Evolutionary conservation across 2,113 vertebrate genomes (phyloP).

Genomic region (Sphyrna mokarran): DNA sequence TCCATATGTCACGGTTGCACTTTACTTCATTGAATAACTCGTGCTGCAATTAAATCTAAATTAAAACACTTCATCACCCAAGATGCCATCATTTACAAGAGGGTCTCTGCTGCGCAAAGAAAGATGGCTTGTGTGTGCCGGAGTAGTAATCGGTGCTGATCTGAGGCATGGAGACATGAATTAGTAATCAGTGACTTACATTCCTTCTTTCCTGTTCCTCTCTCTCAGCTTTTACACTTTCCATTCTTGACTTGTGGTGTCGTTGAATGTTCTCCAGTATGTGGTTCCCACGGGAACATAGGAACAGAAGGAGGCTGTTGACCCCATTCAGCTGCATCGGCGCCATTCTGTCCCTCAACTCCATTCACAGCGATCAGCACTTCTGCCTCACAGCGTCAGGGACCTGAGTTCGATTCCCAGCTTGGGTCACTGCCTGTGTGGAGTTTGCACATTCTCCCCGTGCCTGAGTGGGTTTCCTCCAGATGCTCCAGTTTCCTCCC

Average conservation of each 20-base stretch:
- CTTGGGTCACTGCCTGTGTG: too few relatives aligned
- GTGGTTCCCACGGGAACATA: background rate
- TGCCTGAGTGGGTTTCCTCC: too few relatives aligned
- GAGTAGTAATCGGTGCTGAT: background rate
- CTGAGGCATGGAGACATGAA: background rate
- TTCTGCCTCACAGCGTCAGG: too few relatives aligned
- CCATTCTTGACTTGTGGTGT: background rate
- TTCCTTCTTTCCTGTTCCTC: background rate
- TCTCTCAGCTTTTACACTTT: background rate
- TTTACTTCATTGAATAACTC: background rate
- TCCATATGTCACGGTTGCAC: background rate
- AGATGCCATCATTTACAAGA: background rate
- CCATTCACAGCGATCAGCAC: background rate
- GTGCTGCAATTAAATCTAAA: conserved; percentile 5
- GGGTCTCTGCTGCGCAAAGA: background rate
- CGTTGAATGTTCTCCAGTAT: background rate
- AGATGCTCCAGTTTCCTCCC: too few relatives aligned
- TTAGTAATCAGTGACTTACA: background rate
- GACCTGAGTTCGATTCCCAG: too few relatives aligned
- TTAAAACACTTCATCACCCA: background rate
- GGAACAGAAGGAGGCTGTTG: background rate
- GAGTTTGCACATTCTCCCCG: too few relatives aligned
- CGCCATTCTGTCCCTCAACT: background rate
- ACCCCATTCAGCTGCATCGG: background rate
- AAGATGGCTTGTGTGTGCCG: background rate